These are phyloP conservation scores for Scotopteryx bipunctaria DNA, from an alignment of 2,888 invertebrate species.

Conservation along the genomic window DNA sequence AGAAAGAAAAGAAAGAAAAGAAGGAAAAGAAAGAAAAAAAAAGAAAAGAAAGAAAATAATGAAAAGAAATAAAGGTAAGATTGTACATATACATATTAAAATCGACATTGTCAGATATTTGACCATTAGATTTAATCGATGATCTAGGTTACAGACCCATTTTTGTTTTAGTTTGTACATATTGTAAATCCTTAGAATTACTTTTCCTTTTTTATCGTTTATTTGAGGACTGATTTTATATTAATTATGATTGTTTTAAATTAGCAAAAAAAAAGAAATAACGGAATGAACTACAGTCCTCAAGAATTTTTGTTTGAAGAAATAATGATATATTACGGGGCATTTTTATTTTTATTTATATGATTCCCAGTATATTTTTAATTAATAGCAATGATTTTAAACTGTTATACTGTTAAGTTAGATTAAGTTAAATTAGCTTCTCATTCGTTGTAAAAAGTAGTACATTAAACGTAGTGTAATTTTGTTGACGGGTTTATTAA, in stretches of 20 bases:
- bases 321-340: constrained; percentile 14
- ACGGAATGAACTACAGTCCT: constrained; percentile 12
- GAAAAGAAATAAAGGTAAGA: too few species aligned
- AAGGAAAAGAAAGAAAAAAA: background rate
- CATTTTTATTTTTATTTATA: constrained; percentile 11
- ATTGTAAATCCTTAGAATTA: constrained; percentile 20
- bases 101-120: too few species aligned
- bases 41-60: too few species aligned
- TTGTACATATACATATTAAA: constrained; percentile 7
- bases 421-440: constrained; percentile 1
- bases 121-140: constrained; percentile 9
- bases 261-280: background rate
- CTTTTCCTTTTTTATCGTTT: constrained; percentile 10
- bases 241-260: constrained; percentile 12
- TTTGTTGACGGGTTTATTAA: constrained; percentile 8
- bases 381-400: background rate
- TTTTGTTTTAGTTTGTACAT: constrained; percentile 17
- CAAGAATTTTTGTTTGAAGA: constrained; percentile 7
- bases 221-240: constrained; percentile 24
- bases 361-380: background rate
- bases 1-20: background rate
- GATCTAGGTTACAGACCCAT: background rate
- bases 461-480: constrained; percentile 9
- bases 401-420: background rate
- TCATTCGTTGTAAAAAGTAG: constrained; percentile 9